Evolutionary conservation across 2,113 vertebrate genomes (phyloP).

Genomic region (Falco punctatus): DNA sequence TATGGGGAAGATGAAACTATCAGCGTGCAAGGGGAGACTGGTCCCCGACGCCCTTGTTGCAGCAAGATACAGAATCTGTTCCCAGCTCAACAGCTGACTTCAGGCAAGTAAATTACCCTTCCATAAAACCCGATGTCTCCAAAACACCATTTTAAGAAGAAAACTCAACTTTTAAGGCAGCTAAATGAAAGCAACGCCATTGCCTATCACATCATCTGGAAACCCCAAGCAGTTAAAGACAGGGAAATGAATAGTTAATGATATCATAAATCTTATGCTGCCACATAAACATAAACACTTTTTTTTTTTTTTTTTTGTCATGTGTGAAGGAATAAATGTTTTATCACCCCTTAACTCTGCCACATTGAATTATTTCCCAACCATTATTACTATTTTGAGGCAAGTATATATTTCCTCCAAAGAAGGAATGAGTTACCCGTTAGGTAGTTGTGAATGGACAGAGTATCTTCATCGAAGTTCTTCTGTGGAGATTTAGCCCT

Average conservation of each 20-base stretch:
- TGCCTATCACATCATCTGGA: background rate
- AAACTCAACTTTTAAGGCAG: background rate
- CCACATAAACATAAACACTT: conserved; percentile 31
- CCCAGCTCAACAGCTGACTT: background rate
- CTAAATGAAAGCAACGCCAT: background rate
- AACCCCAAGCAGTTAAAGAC: background rate
- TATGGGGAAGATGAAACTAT: background rate
- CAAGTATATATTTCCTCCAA: no score
- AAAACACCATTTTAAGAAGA: background rate
- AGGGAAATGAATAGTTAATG: conserved; percentile 46
- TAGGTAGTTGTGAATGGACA: no score
- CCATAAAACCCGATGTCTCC: background rate
- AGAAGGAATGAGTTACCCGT: no score
- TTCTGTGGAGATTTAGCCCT: no score
- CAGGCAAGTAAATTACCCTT: background rate
- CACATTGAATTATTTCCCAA: background rate
- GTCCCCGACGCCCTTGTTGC: no score
- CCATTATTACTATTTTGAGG: background rate
- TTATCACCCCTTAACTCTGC: background rate
- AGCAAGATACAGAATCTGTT: no score
- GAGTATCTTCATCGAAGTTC: no score
- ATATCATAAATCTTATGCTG: background rate
- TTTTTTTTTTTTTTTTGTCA: background rate
- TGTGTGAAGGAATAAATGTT: background rate
- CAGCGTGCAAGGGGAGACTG: fast-evolving